Evolutionary conservation across 2,797 vertebrate species (phyloP), one percentile per base, ranked within the genome.

Genomic region (Enoplosus armatus): DNA sequence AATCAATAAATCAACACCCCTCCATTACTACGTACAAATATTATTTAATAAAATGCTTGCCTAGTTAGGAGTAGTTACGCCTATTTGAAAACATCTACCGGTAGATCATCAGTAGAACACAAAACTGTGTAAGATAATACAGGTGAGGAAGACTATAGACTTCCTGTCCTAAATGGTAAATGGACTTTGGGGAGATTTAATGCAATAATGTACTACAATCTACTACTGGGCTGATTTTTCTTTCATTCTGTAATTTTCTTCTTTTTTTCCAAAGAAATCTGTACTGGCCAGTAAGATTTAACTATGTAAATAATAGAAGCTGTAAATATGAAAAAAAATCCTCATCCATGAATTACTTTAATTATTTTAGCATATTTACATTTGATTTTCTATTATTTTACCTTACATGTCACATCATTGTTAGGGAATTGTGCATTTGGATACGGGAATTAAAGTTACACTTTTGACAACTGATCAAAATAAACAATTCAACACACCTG

Each of bases 381-480:
- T 26, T 7, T 31, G 0, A 22, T 31, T 54, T 39, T 51, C 3
- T 53, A 26, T 62, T 59, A 54, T 58, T 80, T 67, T 27, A 37
- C 11, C 18, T 5, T 29, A 35, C 5, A 58, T 78, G 67, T 56
- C 8, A 39, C 41, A 50, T 63, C n/a, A 75, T 3, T 31, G 55
- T 72, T n/a, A 51, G 15, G 12, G 29, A 43, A 11, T 15, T 59
- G 4, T 51, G 16, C 16, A 72, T 61, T 61, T 75, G 35, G 58
- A 90, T 58, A 27, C 68, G 67, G 8, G 5, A 48, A 82, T 87
- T 90, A 87, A 82, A 80, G n/a, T 80, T 71, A 43, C 26, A 79
- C 80, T 85, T 92, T 82, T 93, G 87, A 91, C 86, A 93, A 9
- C 35, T 47, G 22, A 79, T 85, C 72, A 83, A 85, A 92, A 90